Evolutionary conservation across 1,140 invertebrate genomes (phyloP).

Genomic region (Drosophila ficusphila): DNA sequence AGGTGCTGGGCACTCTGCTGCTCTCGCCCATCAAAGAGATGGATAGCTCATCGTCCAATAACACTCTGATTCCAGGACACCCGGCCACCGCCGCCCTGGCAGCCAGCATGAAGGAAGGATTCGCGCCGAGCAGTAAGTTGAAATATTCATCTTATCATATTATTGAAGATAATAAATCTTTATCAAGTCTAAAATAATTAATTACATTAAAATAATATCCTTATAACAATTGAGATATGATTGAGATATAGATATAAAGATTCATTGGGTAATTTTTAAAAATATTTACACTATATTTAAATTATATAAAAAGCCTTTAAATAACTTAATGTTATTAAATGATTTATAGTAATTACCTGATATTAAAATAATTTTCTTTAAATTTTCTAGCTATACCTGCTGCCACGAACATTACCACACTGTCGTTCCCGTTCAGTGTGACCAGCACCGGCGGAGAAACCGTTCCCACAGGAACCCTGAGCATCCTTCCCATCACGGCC

Average conservation of each 20-base stretch:
- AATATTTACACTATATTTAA: too few relatives aligned
- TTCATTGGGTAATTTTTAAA: too few relatives aligned
- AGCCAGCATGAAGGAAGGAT: slow-evolving; percentile 65
- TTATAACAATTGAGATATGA: too few relatives aligned
- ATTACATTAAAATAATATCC: too few relatives aligned
- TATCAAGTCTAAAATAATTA: too few relatives aligned
- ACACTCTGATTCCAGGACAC: slow-evolving; percentile 87
- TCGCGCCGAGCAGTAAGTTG: slow-evolving; percentile 52
- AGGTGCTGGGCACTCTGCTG: slow-evolving; percentile 89
- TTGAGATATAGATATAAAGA: too few relatives aligned
- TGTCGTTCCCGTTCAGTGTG: slow-evolving; percentile 79
- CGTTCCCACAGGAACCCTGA: slow-evolving; percentile 69
- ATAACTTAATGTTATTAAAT: too few relatives aligned
- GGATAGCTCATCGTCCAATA: slow-evolving; percentile 89
- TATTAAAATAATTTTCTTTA: neutral
- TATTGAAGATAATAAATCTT: too few relatives aligned
- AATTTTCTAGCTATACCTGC: slow-evolving; percentile 43
- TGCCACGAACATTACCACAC: slow-evolving; percentile 71
- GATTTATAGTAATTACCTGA: too few relatives aligned
- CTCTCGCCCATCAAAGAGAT: slow-evolving; percentile 91
- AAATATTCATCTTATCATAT: too few relatives aligned
- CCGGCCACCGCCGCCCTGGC: slow-evolving; percentile 78
- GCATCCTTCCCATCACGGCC: slow-evolving; percentile 66
- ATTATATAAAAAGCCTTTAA: neutral
- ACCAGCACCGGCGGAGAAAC: slow-evolving; percentile 65